These are phyloP conservation scores for Cephus spinipes DNA, from an alignment of 2,888 invertebrate species.

Conservation along the genomic window DNA sequence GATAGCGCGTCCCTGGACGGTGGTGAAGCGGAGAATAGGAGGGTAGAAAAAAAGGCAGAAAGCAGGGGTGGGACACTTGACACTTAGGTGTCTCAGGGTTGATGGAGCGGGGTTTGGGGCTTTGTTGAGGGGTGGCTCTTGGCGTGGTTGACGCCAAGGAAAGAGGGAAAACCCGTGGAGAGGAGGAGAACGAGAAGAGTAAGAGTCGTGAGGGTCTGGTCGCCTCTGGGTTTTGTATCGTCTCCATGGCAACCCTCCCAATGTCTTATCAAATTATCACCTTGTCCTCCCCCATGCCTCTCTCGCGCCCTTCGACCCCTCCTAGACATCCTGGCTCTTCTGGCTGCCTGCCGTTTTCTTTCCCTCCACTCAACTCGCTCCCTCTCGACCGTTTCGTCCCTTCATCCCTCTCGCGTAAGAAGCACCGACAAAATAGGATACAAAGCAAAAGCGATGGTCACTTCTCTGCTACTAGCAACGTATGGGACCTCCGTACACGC, in stretches of 20 bases:
- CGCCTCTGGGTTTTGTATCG: conserved; percentile 58
- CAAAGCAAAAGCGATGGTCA: conserved; percentile 57
- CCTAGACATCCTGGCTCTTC: not conserved
- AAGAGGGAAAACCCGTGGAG: conserved; percentile 32
- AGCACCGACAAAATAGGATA: conserved; percentile 48
- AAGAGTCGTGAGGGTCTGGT: conserved; percentile 25
- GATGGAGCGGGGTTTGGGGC: conserved; percentile 30
- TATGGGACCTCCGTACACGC: conserved; percentile 44
- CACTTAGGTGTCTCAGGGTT: conserved; percentile 45
- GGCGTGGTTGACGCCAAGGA: conserved; percentile 24
- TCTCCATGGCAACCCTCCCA: conserved; percentile 64
- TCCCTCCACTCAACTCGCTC: conserved; percentile 2
- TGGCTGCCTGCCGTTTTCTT: not conserved
- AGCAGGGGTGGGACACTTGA: conserved; percentile 51
- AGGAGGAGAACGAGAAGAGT: conserved; percentile 25
- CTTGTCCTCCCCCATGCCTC: conserved; percentile 53
- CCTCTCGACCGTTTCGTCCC: conserved; percentile 10
- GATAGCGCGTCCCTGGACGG: conserved; percentile 35
- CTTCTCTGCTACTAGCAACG: conserved; percentile 58
- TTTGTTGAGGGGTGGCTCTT: not conserved
- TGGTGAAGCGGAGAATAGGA: conserved; percentile 17
- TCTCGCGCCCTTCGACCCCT: conserved; percentile 3
- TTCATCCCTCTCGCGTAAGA: conserved; percentile 24
- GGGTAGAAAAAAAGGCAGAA: conserved; percentile 28
- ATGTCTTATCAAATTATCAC: conserved; percentile 68